Conservation (phyloP, 2,888 invertebrate genomes). For the Drosophila atripex region DNA sequence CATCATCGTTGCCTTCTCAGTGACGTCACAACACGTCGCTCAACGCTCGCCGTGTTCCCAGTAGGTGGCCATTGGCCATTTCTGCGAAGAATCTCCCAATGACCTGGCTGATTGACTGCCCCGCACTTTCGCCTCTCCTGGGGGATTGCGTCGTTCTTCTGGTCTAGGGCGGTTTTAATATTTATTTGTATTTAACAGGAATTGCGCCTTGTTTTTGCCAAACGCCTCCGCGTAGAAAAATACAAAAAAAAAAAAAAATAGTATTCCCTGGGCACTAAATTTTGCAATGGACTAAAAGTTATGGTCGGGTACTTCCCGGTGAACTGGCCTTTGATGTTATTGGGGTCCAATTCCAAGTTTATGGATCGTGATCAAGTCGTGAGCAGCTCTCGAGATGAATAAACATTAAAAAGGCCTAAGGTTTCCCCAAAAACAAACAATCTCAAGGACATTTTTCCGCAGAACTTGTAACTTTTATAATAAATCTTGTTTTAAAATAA, state of each 20-base stretch:
- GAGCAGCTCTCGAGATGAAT: not conserved
- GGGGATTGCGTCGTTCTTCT: slow-evolving; percentile 20
- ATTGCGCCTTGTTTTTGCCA: slow-evolving; percentile 61
- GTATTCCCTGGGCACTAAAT: slow-evolving; percentile 23
- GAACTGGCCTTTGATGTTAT: slow-evolving; percentile 38
- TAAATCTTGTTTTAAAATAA: not conserved
- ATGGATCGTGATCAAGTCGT: slow-evolving; percentile 6
- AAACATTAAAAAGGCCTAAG: slow-evolving; percentile 10
- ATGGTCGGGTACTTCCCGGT: slow-evolving; percentile 38
- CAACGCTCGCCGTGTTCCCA: slow-evolving; percentile 10
- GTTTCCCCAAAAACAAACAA: slow-evolving; percentile 6
- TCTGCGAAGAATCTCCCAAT: slow-evolving; percentile 39
- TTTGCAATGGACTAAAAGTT: slow-evolving; percentile 11
- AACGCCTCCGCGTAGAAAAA: slow-evolving; percentile 39
- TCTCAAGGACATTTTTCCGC: not conserved
- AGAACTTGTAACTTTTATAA: not conserved
- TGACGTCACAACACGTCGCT: slow-evolving; percentile 39
- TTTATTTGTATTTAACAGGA: slow-evolving; percentile 56
- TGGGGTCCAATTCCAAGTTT: slow-evolving; percentile 7
- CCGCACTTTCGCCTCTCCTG: slow-evolving; percentile 1
- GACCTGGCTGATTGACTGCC: slow-evolving; percentile 34
- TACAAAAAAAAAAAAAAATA: not conserved
- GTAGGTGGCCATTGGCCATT: slow-evolving; percentile 58
- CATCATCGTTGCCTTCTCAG: slow-evolving; percentile 47
- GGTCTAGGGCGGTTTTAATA: slow-evolving; percentile 23